These are phyloP conservation scores for Dendrolimus houi DNA, from an alignment of 2,888 invertebrate genomes.

Conservation along the genomic window DNA sequence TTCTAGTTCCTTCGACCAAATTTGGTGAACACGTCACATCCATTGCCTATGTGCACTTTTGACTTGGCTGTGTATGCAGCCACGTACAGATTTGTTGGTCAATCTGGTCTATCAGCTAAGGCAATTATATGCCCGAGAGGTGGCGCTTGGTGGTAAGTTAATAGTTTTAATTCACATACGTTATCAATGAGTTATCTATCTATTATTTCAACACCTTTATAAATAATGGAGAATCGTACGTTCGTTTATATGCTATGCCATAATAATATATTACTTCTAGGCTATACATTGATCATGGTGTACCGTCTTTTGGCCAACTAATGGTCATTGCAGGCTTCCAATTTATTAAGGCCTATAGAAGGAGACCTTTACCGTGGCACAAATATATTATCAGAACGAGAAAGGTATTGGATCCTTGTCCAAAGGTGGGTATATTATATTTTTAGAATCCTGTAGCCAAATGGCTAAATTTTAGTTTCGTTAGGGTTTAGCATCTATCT, in stretches of 20 bases:
- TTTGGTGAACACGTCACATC: conserved; percentile 35
- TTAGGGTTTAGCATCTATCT: too few relatives aligned
- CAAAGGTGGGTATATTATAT: conserved; percentile 23
- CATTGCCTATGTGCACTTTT: conserved; percentile 26
- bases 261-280: background rate
- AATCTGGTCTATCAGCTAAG: background rate
- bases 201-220: too few relatives aligned
- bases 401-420: conserved; percentile 18
- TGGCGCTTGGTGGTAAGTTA: conserved; percentile 22
- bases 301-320: conserved; percentile 5
- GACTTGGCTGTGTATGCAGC: conserved; percentile 36
- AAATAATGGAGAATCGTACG: too few relatives aligned
- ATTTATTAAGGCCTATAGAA: conserved; percentile 22
- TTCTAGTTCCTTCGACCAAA: conserved; percentile 33
- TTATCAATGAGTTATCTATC: too few relatives aligned
- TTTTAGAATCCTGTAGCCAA: too few relatives aligned
- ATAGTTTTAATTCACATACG: too few relatives aligned
- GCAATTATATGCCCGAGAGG: conserved; percentile 19
- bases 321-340: conserved; percentile 27
- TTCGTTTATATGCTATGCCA: too few relatives aligned
- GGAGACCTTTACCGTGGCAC: conserved; percentile 26
- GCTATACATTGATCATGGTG: background rate
- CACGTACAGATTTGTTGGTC: conserved; percentile 18
- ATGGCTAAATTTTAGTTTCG: too few relatives aligned
- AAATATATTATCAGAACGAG: conserved; percentile 26